Base-by-base conservation (phyloP, 2,797 vertebrate species). In the Amblyraja radiata region DNA sequence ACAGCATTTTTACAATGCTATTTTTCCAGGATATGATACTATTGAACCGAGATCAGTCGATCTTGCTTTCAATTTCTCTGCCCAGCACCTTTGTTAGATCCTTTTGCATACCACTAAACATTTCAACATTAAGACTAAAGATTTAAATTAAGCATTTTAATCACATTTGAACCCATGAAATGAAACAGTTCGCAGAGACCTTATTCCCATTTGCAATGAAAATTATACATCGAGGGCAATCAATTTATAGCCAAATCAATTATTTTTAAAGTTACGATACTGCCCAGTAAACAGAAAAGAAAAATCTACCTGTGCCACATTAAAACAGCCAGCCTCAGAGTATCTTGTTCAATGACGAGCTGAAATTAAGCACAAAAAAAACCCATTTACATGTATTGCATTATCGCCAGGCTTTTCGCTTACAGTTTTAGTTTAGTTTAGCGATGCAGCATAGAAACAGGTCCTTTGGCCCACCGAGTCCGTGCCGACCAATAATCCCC, bases 221-320 rank as follows among this genome's bases (percentile, higher is more conserved):
- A 36, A 68, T 36, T 68, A 65, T 23, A 36, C 16, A 63, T 14
- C 11, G 18, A 23, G 0, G 11, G 3, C n/a, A 88, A n/a, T 6
- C 7, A 63, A 36, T 68, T 68, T 68, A 68, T 86, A 28, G 83
- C 25, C 11, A 83, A 54, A 58, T 32, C 58, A 63, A 63, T 28
- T 63, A 13, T 13, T 21, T 68, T 7, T 36, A 63, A 36, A 14
- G n/a, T 68, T 88, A 28, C 2, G 23, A 61, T 68, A n/a, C 18
- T 65, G 6, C 6, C 8, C 63, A 68, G n/a, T 68, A 68, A 88
- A 68, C 54, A 83, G 7, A 86, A 76, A 71, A 68, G 32, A 68
- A 71, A 54, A 92, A 54, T 74, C 90, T 96, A 97, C 97, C 97
- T 96, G 96, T 95, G 94, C 96, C 96, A 96, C 97, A 97, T 97